These are phyloP conservation scores for Spicauda simplicius DNA, from an alignment of 2,888 invertebrate genomes.

Conservation along the genomic window DNA sequence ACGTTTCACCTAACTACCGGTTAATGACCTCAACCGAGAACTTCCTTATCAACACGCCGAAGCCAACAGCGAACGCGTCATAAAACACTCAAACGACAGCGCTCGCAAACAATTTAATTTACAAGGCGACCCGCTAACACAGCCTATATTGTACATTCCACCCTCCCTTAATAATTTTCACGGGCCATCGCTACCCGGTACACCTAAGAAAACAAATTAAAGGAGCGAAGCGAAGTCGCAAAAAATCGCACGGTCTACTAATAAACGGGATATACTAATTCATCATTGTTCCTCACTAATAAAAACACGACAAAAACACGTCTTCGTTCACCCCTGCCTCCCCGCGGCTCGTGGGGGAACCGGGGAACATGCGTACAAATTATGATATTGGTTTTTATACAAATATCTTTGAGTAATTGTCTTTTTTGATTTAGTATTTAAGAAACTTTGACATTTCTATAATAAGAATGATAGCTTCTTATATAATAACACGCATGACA, in stretches of 20 bases:
- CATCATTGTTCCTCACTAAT: constrained; percentile 80
- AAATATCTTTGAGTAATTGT: neutral
- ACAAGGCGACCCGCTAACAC: constrained; percentile 55
- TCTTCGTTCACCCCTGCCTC: constrained; percentile 47
- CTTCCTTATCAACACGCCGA: neutral
- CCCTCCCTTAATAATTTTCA: constrained; percentile 40
- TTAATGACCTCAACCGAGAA: no score
- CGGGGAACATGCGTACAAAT: constrained; percentile 39
- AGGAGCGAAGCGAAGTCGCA: constrained; percentile 41
- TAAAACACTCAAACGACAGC: constrained; percentile 54
- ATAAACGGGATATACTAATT: constrained; percentile 74
- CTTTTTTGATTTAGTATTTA: neutral
- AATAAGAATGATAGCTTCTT: no score
- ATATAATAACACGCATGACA: no score
- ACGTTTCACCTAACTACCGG: no score
- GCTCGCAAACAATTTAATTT: constrained; percentile 76
- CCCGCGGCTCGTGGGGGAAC: constrained; percentile 29
- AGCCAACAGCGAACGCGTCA: constrained; percentile 30
- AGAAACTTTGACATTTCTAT: neutral
- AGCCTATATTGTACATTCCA: constrained; percentile 69
- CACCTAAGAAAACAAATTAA: constrained; percentile 47
- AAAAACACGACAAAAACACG: constrained; percentile 78
- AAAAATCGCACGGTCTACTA: constrained; percentile 62
- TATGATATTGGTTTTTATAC: constrained; percentile 25
- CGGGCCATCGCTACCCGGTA: constrained; percentile 34